Evolutionary conservation across 1,140 invertebrate species (phyloP).

Genomic region (Pseudomyrmex concolor): DNA sequence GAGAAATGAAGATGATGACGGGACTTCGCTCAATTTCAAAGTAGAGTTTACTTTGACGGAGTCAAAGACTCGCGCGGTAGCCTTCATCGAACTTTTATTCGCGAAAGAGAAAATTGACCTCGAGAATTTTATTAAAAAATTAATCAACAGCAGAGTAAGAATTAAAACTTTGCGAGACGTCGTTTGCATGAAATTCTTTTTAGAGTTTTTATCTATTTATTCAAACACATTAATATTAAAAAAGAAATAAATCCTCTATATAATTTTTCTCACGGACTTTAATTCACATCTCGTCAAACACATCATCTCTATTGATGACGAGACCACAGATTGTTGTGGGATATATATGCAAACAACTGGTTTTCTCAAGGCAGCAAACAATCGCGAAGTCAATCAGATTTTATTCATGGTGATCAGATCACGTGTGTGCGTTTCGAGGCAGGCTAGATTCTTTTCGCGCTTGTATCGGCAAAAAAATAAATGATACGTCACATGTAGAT

Average conservation of each 20-base stretch:
- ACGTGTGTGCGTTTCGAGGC: neutral
- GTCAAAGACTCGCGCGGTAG: neutral
- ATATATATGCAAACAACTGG: constrained; percentile 9
- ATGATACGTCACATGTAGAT: neutral
- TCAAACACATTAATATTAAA: too few relatives aligned
- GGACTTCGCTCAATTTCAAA: constrained; percentile 16
- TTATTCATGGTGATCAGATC: neutral
- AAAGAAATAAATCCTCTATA: too few relatives aligned
- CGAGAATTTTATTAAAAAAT: neutral
- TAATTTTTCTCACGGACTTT: too few relatives aligned
- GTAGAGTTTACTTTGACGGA: neutral
- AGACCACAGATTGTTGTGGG: neutral
- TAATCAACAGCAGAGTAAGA: neutral
- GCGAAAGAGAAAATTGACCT: neutral
- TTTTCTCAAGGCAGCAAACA: constrained; percentile 10
- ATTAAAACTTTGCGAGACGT: neutral
- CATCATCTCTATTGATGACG: too few relatives aligned
- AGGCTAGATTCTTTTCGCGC: constrained; percentile 6
- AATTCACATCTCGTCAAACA: too few relatives aligned
- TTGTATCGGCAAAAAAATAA: constrained; percentile 10
- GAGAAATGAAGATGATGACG: constrained; percentile 20
- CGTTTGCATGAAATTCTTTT: neutral
- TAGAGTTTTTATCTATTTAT: too few relatives aligned
- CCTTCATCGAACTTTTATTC: constrained; percentile 11
- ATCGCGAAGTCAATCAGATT: neutral